A percentile compares a stretch with the other conserved stretches of the same genome.
Conservation (phyloP, 2,113 vertebrate genomes). For the Stegostoma tigrinum region DNA sequence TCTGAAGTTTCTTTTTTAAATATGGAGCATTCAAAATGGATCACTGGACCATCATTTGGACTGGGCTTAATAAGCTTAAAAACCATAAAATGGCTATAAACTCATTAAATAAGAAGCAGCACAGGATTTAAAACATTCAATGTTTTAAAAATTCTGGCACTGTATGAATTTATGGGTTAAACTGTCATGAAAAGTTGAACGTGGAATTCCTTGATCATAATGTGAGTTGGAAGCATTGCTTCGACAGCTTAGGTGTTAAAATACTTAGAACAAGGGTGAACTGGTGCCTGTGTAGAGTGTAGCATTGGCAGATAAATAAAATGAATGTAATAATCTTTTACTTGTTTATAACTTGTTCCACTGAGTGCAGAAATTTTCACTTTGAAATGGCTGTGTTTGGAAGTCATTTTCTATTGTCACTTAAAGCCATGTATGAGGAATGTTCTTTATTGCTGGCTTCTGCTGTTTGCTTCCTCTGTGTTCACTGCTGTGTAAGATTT, state of each 20-base stretch:
- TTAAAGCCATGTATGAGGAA: neutral
- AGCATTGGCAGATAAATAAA: neutral
- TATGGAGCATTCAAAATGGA: neutral
- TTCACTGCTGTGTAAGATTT: neutral
- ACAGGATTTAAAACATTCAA: neutral
- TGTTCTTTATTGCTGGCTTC: neutral
- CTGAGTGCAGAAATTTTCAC: neutral
- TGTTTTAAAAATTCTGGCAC: no score
- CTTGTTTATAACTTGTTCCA: neutral
- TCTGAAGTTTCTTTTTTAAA: neutral
- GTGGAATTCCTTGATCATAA: neutral
- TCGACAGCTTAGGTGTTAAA: neutral
- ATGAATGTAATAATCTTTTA: neutral
- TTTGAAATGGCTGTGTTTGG: neutral
- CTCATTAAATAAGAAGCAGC: neutral
- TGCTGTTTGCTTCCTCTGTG: neutral
- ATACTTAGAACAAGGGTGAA: neutral
- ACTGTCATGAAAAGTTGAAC: neutral
- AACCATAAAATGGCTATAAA: neutral
- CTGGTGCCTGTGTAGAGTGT: neutral
- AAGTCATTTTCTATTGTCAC: neutral
- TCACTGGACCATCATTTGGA: neutral
- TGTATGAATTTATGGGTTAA: neutral
- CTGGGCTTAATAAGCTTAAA: neutral
- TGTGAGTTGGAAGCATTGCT: slow-evolving; percentile 1